Conservation (phyloP, 2,113 vertebrate genomes). For the Glareola pratincola region DNA sequence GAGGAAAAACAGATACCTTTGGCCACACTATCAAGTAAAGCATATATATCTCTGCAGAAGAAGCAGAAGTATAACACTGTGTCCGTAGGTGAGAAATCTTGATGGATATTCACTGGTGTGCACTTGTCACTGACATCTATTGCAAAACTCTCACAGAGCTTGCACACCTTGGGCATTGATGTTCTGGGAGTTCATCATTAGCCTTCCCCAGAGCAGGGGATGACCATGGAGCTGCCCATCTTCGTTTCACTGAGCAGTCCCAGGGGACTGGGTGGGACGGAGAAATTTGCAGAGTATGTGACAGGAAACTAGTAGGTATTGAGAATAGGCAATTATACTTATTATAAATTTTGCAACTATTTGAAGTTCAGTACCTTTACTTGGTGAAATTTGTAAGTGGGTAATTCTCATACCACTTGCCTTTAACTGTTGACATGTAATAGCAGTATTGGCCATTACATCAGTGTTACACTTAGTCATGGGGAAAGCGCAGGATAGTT, state of each 20-base stretch:
- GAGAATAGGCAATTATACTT: background rate
- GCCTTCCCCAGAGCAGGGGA: rapidly evolving
- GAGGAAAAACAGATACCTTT: background rate
- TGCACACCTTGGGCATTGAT: background rate
- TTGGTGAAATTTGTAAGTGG: background rate
- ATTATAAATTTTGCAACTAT: background rate
- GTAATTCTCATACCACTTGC: background rate
- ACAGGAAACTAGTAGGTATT: background rate
- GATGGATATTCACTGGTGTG: background rate
- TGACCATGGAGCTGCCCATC: background rate
- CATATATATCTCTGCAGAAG: background rate
- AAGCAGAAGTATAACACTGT: background rate
- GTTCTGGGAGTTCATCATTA: background rate
- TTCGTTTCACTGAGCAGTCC: background rate
- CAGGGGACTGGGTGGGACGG: rapidly evolving
- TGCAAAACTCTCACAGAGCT: background rate
- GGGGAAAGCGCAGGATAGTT: background rate
- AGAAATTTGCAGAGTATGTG: background rate
- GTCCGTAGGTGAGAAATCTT: background rate
- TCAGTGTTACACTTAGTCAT: background rate
- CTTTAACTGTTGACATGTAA: background rate
- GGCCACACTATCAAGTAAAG: background rate
- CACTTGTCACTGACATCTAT: background rate
- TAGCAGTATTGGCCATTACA: background rate
- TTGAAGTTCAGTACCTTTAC: background rate